phyloP scores from a whole-genome alignment of 2,888 invertebrate genomes.

The Emesis russula region DNA sequence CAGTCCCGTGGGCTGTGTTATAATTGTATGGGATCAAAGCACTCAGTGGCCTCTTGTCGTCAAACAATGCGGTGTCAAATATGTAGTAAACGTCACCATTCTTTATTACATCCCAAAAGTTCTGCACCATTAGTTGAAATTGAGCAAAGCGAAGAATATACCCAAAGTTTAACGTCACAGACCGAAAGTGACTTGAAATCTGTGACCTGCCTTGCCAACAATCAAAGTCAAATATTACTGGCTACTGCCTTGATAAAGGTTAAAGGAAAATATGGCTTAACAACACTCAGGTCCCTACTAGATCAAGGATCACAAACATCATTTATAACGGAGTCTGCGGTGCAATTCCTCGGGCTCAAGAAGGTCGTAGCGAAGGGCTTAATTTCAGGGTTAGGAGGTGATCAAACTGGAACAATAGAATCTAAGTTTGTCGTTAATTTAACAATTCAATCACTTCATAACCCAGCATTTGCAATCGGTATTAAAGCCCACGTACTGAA shows the following conservation, averaged over 20 bases:
- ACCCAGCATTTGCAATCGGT: neutral
- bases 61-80: slow-evolving; percentile 55
- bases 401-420: slow-evolving; percentile 16
- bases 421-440: slow-evolving; percentile 16
- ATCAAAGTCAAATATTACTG: slow-evolving; percentile 50
- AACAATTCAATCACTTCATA: neutral
- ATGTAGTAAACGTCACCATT: slow-evolving; percentile 73
- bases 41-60: slow-evolving; percentile 73
- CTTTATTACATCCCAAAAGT: slow-evolving; percentile 69
- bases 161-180: neutral
- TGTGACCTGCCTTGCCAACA: slow-evolving; percentile 29
- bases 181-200: neutral
- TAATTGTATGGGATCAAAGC: slow-evolving; percentile 81
- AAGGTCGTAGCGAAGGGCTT: neutral
- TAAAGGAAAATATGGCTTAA: slow-evolving; percentile 50
- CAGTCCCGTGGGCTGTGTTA: slow-evolving; percentile 78
- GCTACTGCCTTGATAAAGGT: slow-evolving; percentile 79
- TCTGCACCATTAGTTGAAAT: slow-evolving; percentile 37
- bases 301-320: slow-evolving; percentile 78
- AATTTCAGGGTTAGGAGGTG: slow-evolving; percentile 34
- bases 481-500: neutral
- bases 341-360: slow-evolving; percentile 32
- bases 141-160: slow-evolving; percentile 5
- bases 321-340: slow-evolving; percentile 46
- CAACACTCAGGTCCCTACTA: slow-evolving; percentile 72